Evolutionary conservation across 2,113 vertebrate species (phyloP), one percentile per base, ranked within the genome.

Genomic region (Cynoglossus semilaevis): DNA sequence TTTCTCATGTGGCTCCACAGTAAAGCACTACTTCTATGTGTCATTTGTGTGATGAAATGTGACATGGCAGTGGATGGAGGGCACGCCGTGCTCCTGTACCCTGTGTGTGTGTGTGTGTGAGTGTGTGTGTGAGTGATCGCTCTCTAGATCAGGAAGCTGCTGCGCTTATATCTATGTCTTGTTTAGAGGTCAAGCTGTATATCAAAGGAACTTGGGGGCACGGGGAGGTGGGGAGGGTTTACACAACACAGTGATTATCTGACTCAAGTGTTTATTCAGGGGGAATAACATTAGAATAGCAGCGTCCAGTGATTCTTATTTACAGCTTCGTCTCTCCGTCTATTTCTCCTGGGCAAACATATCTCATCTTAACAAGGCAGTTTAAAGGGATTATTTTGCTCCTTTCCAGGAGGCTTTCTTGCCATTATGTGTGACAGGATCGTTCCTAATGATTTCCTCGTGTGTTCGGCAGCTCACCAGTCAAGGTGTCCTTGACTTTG

Each of bases 401-500:
- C 56, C 54, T 37, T 64, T 18, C 53, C 48, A 69, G 52, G 69
- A 76, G 10, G 55, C 63, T 53, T 65, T 62, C 57, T 55, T 8
- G 43, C 62, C 1, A n/a, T 37, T 53, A 66, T 61, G 63, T 77
- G 55, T 72, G 60, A 74, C 63, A 74, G 66, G 55, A 65, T 58
- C 1, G 11, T 58, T 68, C 67, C 67, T 80, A 80, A 82, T 63
- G 65, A 80, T 63, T 74, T 81, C 44, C 71, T 76, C 57, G 64
- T 77, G 70, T 67, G 73, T 65, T 73, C 61, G 68, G 37, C 48
- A 58, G 62, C 70, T 65, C 58, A 71, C 66, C 61, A 66, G 62
- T 72, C 74, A 54, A 29, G 18, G 53, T 78, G 80, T 78, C 76
- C 74, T 79, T 85, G 85, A 75, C 61, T 74, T 51, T 74, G 69